A percentile compares a stretch with the other conserved stretches of the same genome.
phyloP scores from a whole-genome alignment of 2,888 invertebrate species.

The Pristionchus japonicus region DNA sequence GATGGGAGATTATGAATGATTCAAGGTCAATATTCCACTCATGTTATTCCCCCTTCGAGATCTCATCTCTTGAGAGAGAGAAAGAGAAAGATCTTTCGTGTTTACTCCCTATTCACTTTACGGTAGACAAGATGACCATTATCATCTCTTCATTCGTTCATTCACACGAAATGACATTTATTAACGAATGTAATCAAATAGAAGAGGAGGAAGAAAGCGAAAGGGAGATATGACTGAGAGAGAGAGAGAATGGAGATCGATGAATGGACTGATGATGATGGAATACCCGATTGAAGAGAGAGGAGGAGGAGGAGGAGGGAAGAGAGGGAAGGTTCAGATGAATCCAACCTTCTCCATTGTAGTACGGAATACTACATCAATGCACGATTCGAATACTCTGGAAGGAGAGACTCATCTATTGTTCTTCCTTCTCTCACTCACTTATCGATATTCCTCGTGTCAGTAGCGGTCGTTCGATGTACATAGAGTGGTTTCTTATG shows the following conservation, averaged over 20 bases:
- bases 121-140: not conserved
- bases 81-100: not conserved
- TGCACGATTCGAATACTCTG: conserved; percentile 72
- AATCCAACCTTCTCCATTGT: conserved; percentile 74
- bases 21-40: not conserved
- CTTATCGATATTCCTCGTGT: conserved; percentile 75
- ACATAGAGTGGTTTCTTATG: conserved; percentile 75
- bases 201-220: not conserved
- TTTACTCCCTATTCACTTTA: not conserved
- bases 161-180: not conserved
- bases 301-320: not conserved
- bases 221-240: not conserved
- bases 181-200: not conserved
- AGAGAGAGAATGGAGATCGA: not conserved
- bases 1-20: not conserved
- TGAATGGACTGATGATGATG: not conserved
- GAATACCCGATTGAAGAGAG: not conserved
- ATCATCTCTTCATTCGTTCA: not conserved
- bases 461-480: conserved; percentile 76
- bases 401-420: not conserved
- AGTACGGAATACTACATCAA: conserved; percentile 73
- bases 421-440: not conserved
- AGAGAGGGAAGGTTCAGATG: conserved; percentile 47
- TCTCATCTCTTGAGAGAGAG: not conserved
- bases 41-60: not conserved